A percentile compares a stretch with the other conserved stretches of the same genome.
These are phyloP conservation scores for Mamestra configurata DNA, from an alignment of 1,140 invertebrate genomes.

Conservation along the genomic window DNA sequence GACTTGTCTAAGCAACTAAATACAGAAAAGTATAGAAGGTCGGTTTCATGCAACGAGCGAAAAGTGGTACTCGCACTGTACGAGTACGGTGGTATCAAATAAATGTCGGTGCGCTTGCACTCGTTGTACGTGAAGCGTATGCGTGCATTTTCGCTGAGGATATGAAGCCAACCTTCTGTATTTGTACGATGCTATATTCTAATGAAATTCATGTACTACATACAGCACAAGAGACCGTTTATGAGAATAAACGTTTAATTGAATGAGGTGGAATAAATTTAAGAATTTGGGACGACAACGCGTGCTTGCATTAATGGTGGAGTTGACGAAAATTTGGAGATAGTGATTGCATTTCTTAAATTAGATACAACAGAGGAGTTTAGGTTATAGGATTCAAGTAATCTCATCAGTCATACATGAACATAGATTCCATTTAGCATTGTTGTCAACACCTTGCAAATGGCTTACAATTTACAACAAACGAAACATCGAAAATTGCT, in stretches of 20 bases:
- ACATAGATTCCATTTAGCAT: too few relatives aligned
- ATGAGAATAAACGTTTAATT: conserved; percentile 32
- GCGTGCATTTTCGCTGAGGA: not conserved
- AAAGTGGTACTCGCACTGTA: not conserved
- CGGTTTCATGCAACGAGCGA: not conserved
- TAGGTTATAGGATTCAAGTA: not conserved
- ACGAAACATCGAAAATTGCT: not conserved
- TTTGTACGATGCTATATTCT: not conserved
- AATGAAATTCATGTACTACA: conserved; percentile 35
- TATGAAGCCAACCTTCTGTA: not conserved
- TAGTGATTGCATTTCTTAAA: not conserved
- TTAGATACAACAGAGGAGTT: not conserved
- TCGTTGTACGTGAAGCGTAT: not conserved
- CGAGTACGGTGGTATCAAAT: too few relatives aligned
- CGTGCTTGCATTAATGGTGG: not conserved
- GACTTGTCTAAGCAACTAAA: conserved; percentile 33
- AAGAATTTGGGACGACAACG: conserved; percentile 15
- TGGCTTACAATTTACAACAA: too few relatives aligned
- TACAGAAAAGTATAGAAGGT: not conserved
- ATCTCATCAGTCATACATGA: not conserved
- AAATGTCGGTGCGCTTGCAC: not conserved
- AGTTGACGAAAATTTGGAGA: not conserved
- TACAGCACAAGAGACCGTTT: not conserved
- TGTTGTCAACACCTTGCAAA: too few relatives aligned
- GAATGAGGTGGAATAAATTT: conserved; percentile 38